These are phyloP conservation scores for Laticauda laticaudata DNA, from an alignment of 2,113 vertebrate genomes.

Conservation along the genomic window DNA sequence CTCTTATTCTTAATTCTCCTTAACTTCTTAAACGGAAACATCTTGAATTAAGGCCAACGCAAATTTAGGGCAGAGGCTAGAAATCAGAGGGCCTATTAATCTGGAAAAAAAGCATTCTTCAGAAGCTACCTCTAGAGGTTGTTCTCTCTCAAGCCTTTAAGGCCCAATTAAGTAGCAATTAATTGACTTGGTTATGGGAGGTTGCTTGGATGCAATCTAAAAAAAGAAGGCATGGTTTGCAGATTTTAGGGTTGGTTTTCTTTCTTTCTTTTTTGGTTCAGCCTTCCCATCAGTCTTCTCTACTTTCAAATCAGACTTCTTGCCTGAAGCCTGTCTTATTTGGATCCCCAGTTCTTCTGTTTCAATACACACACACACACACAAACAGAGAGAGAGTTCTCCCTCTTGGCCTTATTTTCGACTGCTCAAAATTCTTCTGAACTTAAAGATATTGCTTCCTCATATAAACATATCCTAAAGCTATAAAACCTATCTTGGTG, in stretches of 20 bases:
- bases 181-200: neutral
- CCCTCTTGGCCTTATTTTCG: neutral
- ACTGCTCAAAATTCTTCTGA: neutral
- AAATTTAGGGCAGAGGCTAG: neutral
- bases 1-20: rapidly evolving
- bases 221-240: rapidly evolving
- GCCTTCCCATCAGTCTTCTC: neutral
- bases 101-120: neutral
- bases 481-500: neutral
- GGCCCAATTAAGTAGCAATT: neutral
- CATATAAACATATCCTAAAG: neutral
- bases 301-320: rapidly evolving
- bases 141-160: neutral
- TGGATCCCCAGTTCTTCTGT: neutral
- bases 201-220: neutral
- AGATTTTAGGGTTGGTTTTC: neutral
- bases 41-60: neutral
- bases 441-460: neutral
- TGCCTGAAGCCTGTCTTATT: neutral
- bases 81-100: neutral
- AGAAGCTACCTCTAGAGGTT: neutral
- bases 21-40: rapidly evolving
- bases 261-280: neutral
- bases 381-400: neutral
- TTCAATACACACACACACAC: too few species aligned